These are phyloP conservation scores for Catocala fraxini DNA, from an alignment of 2,888 invertebrate species.

Conservation along the genomic window DNA sequence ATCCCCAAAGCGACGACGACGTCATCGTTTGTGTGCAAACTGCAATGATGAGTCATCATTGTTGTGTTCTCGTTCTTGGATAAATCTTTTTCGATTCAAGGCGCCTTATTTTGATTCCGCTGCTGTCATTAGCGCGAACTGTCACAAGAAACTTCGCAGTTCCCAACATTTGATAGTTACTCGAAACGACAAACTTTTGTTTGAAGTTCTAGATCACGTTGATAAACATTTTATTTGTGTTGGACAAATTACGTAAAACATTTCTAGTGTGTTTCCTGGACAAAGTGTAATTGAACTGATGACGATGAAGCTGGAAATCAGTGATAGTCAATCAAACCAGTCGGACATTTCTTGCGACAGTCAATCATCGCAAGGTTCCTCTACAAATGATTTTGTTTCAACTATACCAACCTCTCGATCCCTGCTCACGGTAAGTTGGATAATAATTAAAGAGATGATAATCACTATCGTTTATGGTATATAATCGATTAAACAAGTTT, in stretches of 20 bases:
- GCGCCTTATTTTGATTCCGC: conserved; percentile 70
- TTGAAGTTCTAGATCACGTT: conserved; percentile 46
- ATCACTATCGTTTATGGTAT: not conserved
- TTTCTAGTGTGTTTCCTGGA: conserved; percentile 49
- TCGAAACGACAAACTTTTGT: conserved; percentile 57
- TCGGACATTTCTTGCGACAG: conserved; percentile 89
- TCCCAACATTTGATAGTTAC: conserved; percentile 60
- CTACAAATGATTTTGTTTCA: conserved; percentile 81
- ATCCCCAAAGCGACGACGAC: conserved; percentile 81
- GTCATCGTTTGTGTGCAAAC: conserved; percentile 70
- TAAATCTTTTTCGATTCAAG: conserved; percentile 64
- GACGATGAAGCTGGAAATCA: conserved; percentile 89
- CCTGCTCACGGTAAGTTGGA: conserved; percentile 74
- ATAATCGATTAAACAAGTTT: not conserved
- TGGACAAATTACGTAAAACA: conserved; percentile 65
- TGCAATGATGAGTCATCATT: conserved; percentile 82
- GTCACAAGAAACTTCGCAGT: conserved; percentile 70
- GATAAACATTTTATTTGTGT: conserved; percentile 49
- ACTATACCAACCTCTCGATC: conserved; percentile 74
- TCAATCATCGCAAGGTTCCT: conserved; percentile 87
- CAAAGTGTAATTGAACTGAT: conserved; percentile 66
- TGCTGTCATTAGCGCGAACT: conserved; percentile 73
- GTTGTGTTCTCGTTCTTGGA: conserved; percentile 75
- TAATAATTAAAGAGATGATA: not conserved
- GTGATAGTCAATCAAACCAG: conserved; percentile 88